Conservation (phyloP, 2,797 vertebrate species). For the Chaetophractus vellerosus region DNA sequence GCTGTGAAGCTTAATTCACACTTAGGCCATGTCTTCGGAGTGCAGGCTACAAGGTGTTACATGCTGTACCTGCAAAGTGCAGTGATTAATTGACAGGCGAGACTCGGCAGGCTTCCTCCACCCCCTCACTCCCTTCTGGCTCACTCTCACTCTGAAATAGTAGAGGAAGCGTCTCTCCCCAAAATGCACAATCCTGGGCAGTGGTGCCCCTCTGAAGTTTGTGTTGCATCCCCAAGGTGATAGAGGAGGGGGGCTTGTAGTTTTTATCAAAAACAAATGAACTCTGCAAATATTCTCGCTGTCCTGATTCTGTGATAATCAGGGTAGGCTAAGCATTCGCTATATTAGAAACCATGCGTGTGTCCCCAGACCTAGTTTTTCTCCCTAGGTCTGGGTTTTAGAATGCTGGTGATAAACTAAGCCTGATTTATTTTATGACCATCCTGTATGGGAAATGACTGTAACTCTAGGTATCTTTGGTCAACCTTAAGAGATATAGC, state of each 20-base stretch:
- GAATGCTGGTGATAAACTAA: too few relatives aligned
- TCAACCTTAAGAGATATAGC: too few relatives aligned
- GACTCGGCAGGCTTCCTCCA: neutral
- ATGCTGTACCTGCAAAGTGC: neutral
- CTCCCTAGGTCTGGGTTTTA: too few relatives aligned
- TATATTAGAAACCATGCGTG: too few relatives aligned
- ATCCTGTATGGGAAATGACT: too few relatives aligned
- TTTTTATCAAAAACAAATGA: neutral
- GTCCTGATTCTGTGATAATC: too few relatives aligned
- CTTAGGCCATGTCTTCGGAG: neutral
- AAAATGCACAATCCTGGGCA: neutral
- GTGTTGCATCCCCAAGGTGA: neutral
- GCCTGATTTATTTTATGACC: too few relatives aligned
- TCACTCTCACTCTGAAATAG: neutral
- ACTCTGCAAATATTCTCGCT: too few relatives aligned
- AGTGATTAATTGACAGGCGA: neutral
- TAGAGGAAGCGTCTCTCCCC: neutral
- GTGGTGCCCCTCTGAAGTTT: neutral
- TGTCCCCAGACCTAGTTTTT: too few relatives aligned
- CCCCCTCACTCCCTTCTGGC: neutral
- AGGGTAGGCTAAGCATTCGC: too few relatives aligned
- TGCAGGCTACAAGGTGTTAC: neutral
- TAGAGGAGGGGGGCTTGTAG: neutral
- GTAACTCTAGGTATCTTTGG: too few relatives aligned
- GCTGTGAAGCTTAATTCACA: slow-evolving; percentile 33